These are phyloP conservation scores for Lateolabrax maculatus DNA, from an alignment of 2,797 vertebrate genomes.

Conservation along the genomic window DNA sequence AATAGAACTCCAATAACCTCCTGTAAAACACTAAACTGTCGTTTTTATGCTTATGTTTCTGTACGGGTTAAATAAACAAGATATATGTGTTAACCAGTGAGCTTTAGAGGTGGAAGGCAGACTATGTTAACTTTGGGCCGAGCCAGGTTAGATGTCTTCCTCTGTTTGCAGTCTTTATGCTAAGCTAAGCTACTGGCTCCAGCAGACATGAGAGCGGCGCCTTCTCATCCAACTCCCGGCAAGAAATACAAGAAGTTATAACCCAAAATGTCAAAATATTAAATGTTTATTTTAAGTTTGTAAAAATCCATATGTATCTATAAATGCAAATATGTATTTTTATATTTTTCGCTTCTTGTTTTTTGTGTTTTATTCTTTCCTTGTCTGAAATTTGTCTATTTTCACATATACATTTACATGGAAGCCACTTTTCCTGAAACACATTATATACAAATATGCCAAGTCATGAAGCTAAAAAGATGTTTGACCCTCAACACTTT, in stretches of 20 bases:
- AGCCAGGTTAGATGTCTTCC: not conserved
- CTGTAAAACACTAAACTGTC: not conserved
- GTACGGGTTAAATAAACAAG: not conserved
- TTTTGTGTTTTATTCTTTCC: not conserved
- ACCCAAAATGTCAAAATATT: not conserved
- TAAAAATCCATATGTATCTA: not conserved
- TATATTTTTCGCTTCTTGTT: not conserved
- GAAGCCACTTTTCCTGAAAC: not conserved
- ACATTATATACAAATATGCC: not conserved
- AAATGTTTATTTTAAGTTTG: not conserved
- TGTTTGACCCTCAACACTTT: constrained; percentile 15
- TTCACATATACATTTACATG: not conserved
- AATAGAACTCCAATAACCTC: not conserved
- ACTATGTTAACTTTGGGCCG: not conserved
- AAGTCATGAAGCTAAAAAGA: constrained; percentile 16
- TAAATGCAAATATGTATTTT: not conserved
- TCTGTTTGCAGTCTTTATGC: not conserved
- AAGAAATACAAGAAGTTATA: not conserved
- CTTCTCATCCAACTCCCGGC: not conserved
- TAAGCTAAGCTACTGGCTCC: not conserved
- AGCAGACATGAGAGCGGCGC: not conserved
- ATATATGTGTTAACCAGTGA: not conserved
- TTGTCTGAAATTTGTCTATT: not conserved
- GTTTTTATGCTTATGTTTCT: not conserved
- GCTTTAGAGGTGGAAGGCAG: not conserved